phyloP scores from a whole-genome alignment of 2,797 vertebrate species.

The Dicrostonyx torquatus region DNA sequence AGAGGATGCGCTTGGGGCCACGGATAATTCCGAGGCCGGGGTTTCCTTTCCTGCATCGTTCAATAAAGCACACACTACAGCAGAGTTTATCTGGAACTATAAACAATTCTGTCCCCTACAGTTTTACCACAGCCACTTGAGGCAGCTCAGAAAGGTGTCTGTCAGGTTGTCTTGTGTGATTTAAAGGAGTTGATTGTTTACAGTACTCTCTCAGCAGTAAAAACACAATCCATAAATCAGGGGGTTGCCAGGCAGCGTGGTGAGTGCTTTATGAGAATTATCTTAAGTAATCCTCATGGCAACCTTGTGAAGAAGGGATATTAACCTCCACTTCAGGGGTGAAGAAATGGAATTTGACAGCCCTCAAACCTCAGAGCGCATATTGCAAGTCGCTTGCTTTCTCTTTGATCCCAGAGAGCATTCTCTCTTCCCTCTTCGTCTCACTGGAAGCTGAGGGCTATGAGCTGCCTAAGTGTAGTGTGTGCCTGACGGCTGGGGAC shows the following conservation, averaged over 20 bases:
- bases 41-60: constrained; percentile 18
- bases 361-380: neutral
- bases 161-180: constrained; percentile 31
- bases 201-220: constrained; percentile 39
- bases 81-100: constrained; percentile 16
- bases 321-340: neutral
- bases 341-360: neutral
- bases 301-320: neutral
- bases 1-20: neutral
- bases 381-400: neutral
- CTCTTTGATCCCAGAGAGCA: neutral
- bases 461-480: neutral
- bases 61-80: constrained; percentile 30
- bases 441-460: neutral
- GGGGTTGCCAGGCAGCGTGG: neutral
- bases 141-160: constrained; percentile 57
- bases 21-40: constrained; percentile 26
- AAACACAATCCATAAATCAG: constrained; percentile 55
- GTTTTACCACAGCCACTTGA: constrained; percentile 52
- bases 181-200: constrained; percentile 57
- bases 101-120: constrained; percentile 45
- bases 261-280: constrained; percentile 7
- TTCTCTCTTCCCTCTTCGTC: neutral
- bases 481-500: neutral
- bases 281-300: neutral